These are phyloP conservation scores for Takifugu ocellatus DNA, from an alignment of 2,797 vertebrate genomes.

Conservation along the genomic window DNA sequence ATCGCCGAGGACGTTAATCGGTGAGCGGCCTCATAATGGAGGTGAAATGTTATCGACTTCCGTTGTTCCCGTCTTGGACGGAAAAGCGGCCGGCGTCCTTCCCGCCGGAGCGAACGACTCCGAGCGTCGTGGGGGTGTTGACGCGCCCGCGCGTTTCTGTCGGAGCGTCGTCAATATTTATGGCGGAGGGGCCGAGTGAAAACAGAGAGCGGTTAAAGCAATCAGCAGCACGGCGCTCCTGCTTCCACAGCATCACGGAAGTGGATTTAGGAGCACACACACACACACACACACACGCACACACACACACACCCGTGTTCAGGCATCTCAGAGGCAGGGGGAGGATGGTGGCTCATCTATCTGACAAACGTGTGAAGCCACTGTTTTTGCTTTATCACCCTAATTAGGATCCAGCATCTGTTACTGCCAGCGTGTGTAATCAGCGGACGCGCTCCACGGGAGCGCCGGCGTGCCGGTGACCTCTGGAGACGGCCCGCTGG, in stretches of 20 bases:
- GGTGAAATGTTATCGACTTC: constrained; percentile 35
- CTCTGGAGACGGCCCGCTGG: constrained; percentile 53
- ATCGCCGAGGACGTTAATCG: constrained; percentile 39
- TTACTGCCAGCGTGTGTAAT: constrained; percentile 54
- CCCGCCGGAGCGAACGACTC: constrained; percentile 52
- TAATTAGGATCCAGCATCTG: constrained; percentile 72
- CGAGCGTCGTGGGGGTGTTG: constrained; percentile 52
- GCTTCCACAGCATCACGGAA: constrained; percentile 31
- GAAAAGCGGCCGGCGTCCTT: constrained; percentile 31
- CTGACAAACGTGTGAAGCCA: constrained; percentile 26
- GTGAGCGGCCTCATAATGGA: constrained; percentile 35
- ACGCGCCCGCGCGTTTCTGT: constrained; percentile 69
- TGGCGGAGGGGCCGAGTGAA: constrained; percentile 45
- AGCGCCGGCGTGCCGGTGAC: constrained; percentile 32
- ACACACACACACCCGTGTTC: neutral
- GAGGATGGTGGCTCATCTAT: constrained; percentile 25
- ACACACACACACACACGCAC: constrained; percentile 14
- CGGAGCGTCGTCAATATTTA: constrained; percentile 73
- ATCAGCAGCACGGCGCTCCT: constrained; percentile 56
- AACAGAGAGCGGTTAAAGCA: constrained; percentile 65
- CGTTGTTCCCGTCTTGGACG: constrained; percentile 22
- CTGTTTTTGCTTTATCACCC: constrained; percentile 43
- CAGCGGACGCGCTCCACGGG: constrained; percentile 30
- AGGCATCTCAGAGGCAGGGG: constrained; percentile 35
- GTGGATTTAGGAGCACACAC: constrained; percentile 23